A percentile compares a stretch with the other conserved stretches of the same genome.
Conservation (phyloP, 2,113 vertebrate genomes). For the Strix aluco region DNA sequence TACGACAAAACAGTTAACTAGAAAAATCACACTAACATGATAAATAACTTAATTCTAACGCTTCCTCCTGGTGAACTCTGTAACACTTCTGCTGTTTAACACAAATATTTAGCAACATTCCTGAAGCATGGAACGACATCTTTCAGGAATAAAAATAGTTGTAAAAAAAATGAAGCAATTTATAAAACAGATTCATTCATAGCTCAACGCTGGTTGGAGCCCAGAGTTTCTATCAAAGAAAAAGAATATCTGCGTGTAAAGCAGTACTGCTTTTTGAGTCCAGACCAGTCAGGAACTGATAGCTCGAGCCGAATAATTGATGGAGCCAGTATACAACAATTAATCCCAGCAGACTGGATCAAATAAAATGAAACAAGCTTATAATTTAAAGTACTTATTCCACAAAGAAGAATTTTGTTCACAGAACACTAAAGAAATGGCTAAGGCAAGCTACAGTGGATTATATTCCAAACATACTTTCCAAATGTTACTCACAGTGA, state of each 20-base stretch:
- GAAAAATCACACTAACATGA: not conserved
- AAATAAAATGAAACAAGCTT: not conserved
- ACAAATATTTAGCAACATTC: slow-evolving; percentile 5
- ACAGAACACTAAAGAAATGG: not conserved
- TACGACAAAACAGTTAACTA: not conserved
- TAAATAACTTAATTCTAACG: not conserved
- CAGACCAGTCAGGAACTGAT: not conserved
- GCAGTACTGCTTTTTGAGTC: not conserved
- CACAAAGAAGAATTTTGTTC: not conserved
- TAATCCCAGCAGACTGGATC: slow-evolving; percentile 2
- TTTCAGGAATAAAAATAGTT: not conserved
- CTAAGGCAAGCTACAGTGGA: not conserved
- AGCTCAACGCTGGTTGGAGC: not conserved
- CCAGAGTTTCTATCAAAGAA: not conserved
- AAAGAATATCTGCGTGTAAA: not conserved
- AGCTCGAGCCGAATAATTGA: not conserved
- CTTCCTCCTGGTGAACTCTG: not conserved
- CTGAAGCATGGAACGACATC: not conserved
- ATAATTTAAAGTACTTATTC: not conserved
- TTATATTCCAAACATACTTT: not conserved
- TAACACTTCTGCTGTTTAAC: not conserved
- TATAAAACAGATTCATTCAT: not conserved
- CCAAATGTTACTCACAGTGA: not conserved
- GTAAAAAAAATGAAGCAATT: not conserved
- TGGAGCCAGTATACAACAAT: not conserved